Evolutionary conservation across 2,888 invertebrate species (phyloP).

Genomic region (Cylindroiulus punctatus): DNA sequence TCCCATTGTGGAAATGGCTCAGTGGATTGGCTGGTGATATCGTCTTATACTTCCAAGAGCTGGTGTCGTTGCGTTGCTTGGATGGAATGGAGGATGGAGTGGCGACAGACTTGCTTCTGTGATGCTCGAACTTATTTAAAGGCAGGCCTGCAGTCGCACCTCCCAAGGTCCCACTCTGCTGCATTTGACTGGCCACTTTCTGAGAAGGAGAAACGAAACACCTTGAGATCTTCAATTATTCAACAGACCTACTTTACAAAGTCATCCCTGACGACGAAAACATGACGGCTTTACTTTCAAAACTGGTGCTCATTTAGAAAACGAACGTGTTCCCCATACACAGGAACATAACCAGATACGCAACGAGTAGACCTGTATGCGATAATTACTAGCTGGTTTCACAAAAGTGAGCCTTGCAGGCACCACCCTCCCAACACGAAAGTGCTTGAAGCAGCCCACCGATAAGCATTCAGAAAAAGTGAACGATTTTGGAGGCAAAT

Average conservation of each 20-base stretch:
- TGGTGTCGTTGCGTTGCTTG: not conserved
- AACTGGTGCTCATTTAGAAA: not conserved
- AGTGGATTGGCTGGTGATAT: conserved; percentile 8
- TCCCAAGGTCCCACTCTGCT: conserved; percentile 32
- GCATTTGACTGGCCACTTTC: conserved; percentile 48
- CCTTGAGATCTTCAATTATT: conserved; percentile 37
- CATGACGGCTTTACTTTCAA: not conserved
- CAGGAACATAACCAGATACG: not conserved
- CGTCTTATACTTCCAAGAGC: not conserved
- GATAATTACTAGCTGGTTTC: not conserved
- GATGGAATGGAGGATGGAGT: not conserved
- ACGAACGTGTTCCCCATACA: not conserved
- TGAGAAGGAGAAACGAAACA: conserved; percentile 40
- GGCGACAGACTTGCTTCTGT: conserved; percentile 27
- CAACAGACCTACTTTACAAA: conserved; percentile 7
- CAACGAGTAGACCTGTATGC: not conserved
- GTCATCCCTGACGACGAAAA: not conserved
- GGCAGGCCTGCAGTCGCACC: conserved; percentile 14
- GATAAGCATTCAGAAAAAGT: not conserved
- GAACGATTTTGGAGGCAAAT: not conserved
- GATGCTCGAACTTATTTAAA: conserved; percentile 44
- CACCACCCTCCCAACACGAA: not conserved
- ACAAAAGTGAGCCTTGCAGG: not conserved
- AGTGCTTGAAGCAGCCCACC: not conserved
- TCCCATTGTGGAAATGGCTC: conserved; percentile 16